Percentiles rank a stretch among this genome's conserved stretches.
These are phyloP conservation scores for Rhynchopsitta pachyrhyncha DNA, from an alignment of 2,113 vertebrate species.

Conservation along the genomic window DNA sequence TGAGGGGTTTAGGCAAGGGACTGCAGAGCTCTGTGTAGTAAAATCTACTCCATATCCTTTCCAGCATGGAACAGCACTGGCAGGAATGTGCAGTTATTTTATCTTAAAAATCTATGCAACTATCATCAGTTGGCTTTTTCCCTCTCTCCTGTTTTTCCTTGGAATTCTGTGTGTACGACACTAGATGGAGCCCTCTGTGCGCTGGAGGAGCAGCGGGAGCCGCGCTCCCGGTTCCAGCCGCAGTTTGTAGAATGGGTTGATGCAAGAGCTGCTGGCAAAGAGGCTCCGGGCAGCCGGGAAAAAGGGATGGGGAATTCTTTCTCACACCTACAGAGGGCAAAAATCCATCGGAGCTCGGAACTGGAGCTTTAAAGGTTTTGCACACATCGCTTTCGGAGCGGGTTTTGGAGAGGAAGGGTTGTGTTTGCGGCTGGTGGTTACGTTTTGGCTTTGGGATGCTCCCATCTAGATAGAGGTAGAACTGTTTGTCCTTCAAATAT, in stretches of 20 bases:
- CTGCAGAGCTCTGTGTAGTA: background rate
- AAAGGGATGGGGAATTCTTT: background rate
- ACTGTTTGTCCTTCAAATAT: rapidly evolving
- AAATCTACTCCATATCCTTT: background rate
- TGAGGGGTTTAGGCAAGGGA: background rate
- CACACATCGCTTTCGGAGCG: rapidly evolving
- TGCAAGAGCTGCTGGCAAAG: rapidly evolving
- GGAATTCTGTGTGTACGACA: background rate
- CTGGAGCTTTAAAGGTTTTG: rapidly evolving
- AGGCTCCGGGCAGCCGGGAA: rapidly evolving
- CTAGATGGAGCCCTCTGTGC: constrained; percentile 48
- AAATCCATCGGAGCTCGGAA: background rate
- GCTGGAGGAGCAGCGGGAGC: rapidly evolving
- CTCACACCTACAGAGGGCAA: background rate
- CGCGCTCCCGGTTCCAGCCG: background rate
- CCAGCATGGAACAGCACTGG: background rate
- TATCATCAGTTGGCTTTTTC: rapidly evolving
- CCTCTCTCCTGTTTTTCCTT: rapidly evolving
- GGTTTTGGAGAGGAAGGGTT: background rate
- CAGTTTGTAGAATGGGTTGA: rapidly evolving
- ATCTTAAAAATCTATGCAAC: background rate
- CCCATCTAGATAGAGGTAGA: rapidly evolving
- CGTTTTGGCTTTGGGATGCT: background rate
- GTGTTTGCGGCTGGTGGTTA: background rate
- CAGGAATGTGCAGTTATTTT: background rate